phyloP scores from a whole-genome alignment of 2,888 invertebrate species.

The Parthenolecanium corni region DNA sequence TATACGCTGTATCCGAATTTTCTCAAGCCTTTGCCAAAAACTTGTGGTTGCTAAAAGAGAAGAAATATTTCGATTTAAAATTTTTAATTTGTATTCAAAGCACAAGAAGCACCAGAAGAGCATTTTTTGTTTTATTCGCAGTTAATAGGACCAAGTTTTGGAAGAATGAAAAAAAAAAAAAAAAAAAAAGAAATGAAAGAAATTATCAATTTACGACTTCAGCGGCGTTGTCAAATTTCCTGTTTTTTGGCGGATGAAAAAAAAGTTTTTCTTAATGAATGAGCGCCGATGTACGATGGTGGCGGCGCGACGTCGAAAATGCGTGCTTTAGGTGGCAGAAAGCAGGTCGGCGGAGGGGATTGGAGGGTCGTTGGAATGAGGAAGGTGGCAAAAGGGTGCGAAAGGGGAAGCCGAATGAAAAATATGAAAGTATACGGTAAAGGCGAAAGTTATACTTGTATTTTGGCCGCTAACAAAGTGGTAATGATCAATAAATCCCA shows the following conservation, averaged over 20 bases:
- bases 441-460: conserved; percentile 27
- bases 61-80: no score
- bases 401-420: conserved; percentile 12
- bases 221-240: conserved; percentile 10
- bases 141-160: no score
- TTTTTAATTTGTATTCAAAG: no score
- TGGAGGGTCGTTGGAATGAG: neutral
- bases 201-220: conserved; percentile 22
- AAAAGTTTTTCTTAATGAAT: conserved; percentile 15
- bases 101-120: no score
- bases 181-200: neutral
- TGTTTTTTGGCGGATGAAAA: neutral
- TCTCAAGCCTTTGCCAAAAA: no score
- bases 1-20: no score
- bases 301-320: no score
- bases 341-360: no score
- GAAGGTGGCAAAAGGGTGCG: neutral
- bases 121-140: no score
- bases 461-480: conserved; percentile 25
- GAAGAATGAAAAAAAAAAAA: no score
- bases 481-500: conserved; percentile 29
- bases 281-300: neutral
- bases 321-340: no score
- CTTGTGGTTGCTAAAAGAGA: no score
- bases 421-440: conserved; percentile 21